Evolutionary conservation across 2,113 vertebrate genomes (phyloP), one percentile per base, ranked within the genome.

Genomic region (Uropsilus gracilis): DNA sequence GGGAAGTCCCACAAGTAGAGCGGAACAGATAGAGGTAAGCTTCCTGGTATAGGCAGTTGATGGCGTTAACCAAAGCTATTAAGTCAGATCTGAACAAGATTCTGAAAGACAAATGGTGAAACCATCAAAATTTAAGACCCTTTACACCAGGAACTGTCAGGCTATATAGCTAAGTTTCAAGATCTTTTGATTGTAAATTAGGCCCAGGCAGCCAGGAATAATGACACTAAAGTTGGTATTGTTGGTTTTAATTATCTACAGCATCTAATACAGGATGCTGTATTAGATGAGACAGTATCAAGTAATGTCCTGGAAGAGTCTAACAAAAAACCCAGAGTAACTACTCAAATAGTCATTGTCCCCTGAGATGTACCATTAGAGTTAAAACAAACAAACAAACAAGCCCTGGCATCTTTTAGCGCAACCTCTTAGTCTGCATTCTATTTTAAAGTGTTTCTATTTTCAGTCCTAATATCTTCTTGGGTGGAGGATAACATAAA

Each of bases 1-100:
- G 88, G 53, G 71, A 90, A 86, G 84, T 89, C 64, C 78, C 69
- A 66, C 87, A 96, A 95, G 76, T 83, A 95, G 46, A 96, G 76
- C 12, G 3, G 90, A 96, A 71, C 69, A 83, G 80, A 94, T 89
- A 42, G 28, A 82, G 61, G 44, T 42, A 85, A 94, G 66, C 39
- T 66, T 80, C 34, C 32, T 59, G 12, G 28, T 48, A 20, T 3
- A 61, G 55, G 72, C 32, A 83, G 34, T 69, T 82, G 69, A 57
- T 75, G 26, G 64, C 71, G 39, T 69, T 86, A 96, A 63, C 44
- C 34, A 80, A 28, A 28, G 63, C 50, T 82, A 17, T 14, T 72
- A 77, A 84, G 44, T 72, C 2, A 10, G 57, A 68, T 39, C 16
- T 72, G 37, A 89, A 84, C n/a, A 81, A 63, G 37, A 26, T 61